phyloP scores from a whole-genome alignment of 2,797 vertebrate species.

The Microhierax caerulescens region DNA sequence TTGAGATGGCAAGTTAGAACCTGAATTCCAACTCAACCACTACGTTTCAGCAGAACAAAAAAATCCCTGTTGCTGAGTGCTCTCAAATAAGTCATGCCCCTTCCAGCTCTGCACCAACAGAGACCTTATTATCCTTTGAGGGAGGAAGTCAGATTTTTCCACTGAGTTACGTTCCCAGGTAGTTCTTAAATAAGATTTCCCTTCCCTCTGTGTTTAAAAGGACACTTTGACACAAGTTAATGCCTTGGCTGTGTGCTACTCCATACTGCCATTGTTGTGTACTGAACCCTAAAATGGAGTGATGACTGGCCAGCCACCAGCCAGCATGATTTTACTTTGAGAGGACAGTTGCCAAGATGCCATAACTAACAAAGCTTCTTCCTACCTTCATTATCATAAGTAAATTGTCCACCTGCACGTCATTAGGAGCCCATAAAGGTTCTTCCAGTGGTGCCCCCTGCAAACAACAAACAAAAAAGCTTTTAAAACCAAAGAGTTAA shows the following conservation, averaged over 20 bases:
- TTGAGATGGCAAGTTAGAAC: constrained; percentile 12
- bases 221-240: not conserved
- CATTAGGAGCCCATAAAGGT: constrained; percentile 75
- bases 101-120: constrained; percentile 19
- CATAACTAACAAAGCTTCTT: not conserved
- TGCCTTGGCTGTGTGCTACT: not conserved
- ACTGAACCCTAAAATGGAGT: not conserved
- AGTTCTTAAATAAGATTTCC: constrained; percentile 52
- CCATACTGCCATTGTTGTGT: not conserved
- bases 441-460: constrained; percentile 57
- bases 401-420: constrained; percentile 64
- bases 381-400: constrained; percentile 69
- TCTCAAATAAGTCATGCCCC: constrained; percentile 19
- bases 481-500: not conserved
- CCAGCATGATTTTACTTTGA: not conserved
- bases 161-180: constrained; percentile 57
- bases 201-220: constrained; percentile 25
- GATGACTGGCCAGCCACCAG: fast-evolving
- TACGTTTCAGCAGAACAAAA: constrained; percentile 51
- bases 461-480: not conserved
- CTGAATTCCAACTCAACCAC: constrained; percentile 56
- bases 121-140: constrained; percentile 47
- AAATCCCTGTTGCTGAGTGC: constrained; percentile 36
- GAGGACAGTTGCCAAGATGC: not conserved
- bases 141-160: constrained; percentile 52